These are phyloP conservation scores for Caenorhabditis sp. DNA, from an alignment of 2,888 invertebrate genomes.

Conservation along the genomic window DNA sequence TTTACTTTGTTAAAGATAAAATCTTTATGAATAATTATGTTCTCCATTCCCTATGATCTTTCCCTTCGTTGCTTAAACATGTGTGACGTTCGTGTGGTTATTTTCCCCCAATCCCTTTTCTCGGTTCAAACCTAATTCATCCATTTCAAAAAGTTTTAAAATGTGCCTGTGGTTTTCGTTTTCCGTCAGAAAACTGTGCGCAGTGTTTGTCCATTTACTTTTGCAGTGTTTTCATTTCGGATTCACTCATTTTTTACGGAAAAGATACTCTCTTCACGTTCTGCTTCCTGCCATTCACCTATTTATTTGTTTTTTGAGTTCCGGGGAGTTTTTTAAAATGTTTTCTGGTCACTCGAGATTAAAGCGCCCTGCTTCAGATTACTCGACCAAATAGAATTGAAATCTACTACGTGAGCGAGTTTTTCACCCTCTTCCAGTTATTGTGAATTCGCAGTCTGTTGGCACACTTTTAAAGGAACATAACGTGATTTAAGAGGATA, in stretches of 20 bases:
- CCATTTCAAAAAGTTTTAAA: neutral
- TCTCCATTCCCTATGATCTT: neutral
- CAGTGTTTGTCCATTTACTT: constrained; percentile 24
- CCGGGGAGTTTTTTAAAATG: constrained; percentile 8
- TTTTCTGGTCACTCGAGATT: constrained; percentile 9
- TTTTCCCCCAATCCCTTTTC: neutral
- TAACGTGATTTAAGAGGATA: too few species aligned
- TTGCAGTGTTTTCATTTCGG: constrained; percentile 45
- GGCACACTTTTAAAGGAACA: too few species aligned
- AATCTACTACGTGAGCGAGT: too few species aligned
- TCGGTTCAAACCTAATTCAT: neutral
- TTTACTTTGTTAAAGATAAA: constrained; percentile 1
- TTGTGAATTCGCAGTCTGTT: too few species aligned
- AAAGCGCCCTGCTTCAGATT: too few species aligned
- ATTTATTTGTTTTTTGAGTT: constrained; percentile 19
- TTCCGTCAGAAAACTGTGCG: constrained; percentile 6
- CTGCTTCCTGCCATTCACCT: neutral
- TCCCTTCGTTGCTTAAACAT: neutral
- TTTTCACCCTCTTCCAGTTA: too few species aligned
- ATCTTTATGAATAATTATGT: neutral
- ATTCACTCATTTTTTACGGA: constrained; percentile 28
- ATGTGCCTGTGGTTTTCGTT: neutral
- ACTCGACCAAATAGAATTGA: too few species aligned
- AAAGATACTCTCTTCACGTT: constrained; percentile 25
- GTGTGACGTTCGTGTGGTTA: constrained; percentile 20